Base-by-base conservation (phyloP, 2,113 vertebrate genomes). In the Scartelaos histophorus region DNA sequence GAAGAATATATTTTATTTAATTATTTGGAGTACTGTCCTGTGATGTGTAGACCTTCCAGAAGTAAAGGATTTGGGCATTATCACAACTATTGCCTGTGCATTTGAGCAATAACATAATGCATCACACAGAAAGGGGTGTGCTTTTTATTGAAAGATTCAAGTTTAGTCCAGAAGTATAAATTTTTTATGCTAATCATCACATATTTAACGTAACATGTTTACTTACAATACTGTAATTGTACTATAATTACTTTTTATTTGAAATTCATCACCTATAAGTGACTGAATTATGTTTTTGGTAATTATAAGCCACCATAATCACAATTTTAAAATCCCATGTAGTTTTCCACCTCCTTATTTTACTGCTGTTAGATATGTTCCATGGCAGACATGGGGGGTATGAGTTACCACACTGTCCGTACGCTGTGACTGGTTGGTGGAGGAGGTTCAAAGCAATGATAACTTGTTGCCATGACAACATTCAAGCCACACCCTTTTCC, bases 401-500 rank as follows among this genome's bases (percentile, higher is more conserved):
- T 15, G 70, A 73, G 43, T 76, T 79, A 80, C 72, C 76, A 49
- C 65, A 66, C 74, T 21, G 58, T 17, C 38, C 7, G 19, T 46
- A 67, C 22, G 15, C 54, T 46, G n/a, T 49, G 62, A 22, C 54
- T 77, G 76, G 67, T 74, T 76, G 80, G 78, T 24, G 45, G 65
- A 56, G 49, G 62, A 67, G 70, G 68, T 78, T 84, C 80, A 85
- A 75, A 84, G 66, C 71, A 69, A 67, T 35, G 69, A 73, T 85
- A 72, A 86, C 78, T 83, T 77, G 87, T 90, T 91, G 75, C 91
- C 83, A 89, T 89, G 88, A 87, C 88, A 89, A 91, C 91, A 79
- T 73, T 7, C 29, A 88, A 84, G 67, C 82, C 86, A 88, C 86
- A 87, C 84, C 89, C 78, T 73, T 45, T 82, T 74, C 77, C 66